A percentile compares a stretch with the other conserved stretches of the same genome.
Evolutionary conservation across 2,888 invertebrate genomes (phyloP).

Genomic region (Sarcophaga carnaria): DNA sequence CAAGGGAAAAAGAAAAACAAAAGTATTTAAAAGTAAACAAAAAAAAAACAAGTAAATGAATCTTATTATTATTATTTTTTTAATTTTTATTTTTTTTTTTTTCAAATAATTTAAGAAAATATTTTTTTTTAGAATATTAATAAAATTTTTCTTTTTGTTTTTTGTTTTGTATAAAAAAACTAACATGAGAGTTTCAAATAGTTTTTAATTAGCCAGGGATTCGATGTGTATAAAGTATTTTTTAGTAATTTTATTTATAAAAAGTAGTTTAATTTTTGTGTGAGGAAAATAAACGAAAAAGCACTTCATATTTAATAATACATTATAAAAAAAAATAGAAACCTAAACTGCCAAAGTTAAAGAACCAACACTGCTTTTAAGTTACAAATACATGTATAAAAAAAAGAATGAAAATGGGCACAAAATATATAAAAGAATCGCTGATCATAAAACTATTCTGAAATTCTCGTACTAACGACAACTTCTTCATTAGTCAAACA

Average conservation of each 20-base stretch:
- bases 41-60: constrained; percentile 38
- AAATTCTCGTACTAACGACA: constrained; percentile 79
- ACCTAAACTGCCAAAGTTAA: constrained; percentile 76
- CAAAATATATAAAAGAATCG: constrained; percentile 47
- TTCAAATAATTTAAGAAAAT: constrained; percentile 74
- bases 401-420: constrained; percentile 53
- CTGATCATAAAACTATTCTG: constrained; percentile 67
- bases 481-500: constrained; percentile 80
- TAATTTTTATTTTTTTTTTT: constrained; percentile 51
- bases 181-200: constrained; percentile 78
- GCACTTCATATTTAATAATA: constrained; percentile 28
- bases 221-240: constrained; percentile 55
- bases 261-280: constrained; percentile 44
- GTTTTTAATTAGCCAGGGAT: constrained; percentile 62
- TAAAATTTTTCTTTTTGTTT: neutral
- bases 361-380: constrained; percentile 70
- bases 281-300: constrained; percentile 59
- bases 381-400: constrained; percentile 55
- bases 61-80: constrained; percentile 11
- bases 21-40: constrained; percentile 63
- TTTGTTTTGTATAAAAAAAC: constrained; percentile 55
- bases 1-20: constrained; percentile 62
- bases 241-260: constrained; percentile 30
- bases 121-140: constrained; percentile 69
- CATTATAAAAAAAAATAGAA: constrained; percentile 63